phyloP scores from a whole-genome alignment of 2,797 vertebrate species.

The Ptychobarbus kaznakovi region DNA sequence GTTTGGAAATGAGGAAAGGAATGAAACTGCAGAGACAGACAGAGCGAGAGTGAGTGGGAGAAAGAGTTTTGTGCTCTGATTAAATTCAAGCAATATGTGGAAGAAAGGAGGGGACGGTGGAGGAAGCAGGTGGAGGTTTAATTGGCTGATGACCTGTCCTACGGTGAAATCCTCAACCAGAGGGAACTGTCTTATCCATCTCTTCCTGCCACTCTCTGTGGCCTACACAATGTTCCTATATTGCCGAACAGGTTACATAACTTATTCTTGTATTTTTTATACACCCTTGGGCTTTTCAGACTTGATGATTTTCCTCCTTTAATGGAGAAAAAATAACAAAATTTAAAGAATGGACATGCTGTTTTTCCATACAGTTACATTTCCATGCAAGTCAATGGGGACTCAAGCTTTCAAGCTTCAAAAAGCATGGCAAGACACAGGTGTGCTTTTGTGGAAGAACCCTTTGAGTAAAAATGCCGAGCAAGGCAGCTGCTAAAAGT shows the following conservation, averaged over 20 bases:
- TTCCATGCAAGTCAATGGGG: background rate
- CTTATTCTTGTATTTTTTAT: background rate
- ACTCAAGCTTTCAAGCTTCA: background rate
- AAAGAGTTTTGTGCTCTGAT: conserved; percentile 55
- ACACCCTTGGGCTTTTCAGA: background rate
- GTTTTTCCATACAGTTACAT: conserved; percentile 3
- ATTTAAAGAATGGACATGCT: background rate
- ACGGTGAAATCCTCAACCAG: conserved; percentile 52
- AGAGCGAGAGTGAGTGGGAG: conserved; percentile 16
- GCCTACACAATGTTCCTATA: conserved; percentile 33
- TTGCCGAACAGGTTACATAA: background rate
- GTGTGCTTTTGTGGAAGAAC: background rate
- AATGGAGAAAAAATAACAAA: too few relatives aligned
- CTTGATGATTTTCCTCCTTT: background rate
- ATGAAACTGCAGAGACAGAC: conserved; percentile 40
- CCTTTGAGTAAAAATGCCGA: conserved; percentile 52
- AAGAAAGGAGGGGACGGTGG: conserved; percentile 38
- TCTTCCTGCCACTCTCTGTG: conserved; percentile 32
- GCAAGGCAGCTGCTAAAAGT: conserved; percentile 72
- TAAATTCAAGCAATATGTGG: conserved; percentile 55
- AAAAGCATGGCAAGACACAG: background rate
- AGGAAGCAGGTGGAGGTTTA: conserved; percentile 57
- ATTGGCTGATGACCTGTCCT: conserved; percentile 66
- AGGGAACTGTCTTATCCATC: conserved; percentile 43
- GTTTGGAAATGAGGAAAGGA: conserved; percentile 53